Base-by-base conservation (phyloP, 1,140 invertebrate genomes). In the Dendroctonus valens region DNA sequence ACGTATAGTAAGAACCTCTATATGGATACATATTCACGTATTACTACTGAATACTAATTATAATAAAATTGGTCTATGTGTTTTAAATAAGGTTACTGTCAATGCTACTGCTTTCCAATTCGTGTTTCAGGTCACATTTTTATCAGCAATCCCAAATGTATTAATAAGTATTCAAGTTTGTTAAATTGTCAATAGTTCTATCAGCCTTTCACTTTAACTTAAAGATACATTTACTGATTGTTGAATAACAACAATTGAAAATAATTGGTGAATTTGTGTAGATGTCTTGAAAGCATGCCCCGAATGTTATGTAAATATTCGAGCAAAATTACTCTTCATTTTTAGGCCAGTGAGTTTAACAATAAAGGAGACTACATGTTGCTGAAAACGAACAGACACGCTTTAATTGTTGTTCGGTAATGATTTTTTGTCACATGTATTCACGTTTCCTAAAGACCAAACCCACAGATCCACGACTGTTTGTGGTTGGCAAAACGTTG, bases 31-130 rank as follows among this genome's bases (percentile, higher is more conserved):
- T 46, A 46, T 46, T 46, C 1, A 46, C 8, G 15, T 15, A 51
- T 51, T 39, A 38, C 7, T 41, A n/a, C 41, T 55, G 53, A 37
- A 55, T 55, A 55, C 53, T 40, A 55, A 55, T 55, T n/a, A 41
- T 40, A 40, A 37, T 12, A 11, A 55, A 9, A 40, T 55, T 55
- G 41, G 41, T 9, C n/a, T 12, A 42, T 57, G 54, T 9, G 8
- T 40, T 11, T 59, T 59, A 37, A 59, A 48, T 59, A 59, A 59
- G 58, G 58, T 59, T 59, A 59, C 11, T 59, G 58, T 59, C 58
- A 59, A 59, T 59, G 58, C 40, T 46, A 46, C 42, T 59, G 37
- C 46, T 49, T 59, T 49, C 42, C 46, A 59, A 48, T 46, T 59
- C 50, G 50, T 42, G 53, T 59, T 48, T 59, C 46, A 49, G 58